A percentile compares a stretch with the other conserved stretches of the same genome.
Evolutionary conservation across 2,888 invertebrate species (phyloP).

Genomic region (Parasteatoda lunata): DNA sequence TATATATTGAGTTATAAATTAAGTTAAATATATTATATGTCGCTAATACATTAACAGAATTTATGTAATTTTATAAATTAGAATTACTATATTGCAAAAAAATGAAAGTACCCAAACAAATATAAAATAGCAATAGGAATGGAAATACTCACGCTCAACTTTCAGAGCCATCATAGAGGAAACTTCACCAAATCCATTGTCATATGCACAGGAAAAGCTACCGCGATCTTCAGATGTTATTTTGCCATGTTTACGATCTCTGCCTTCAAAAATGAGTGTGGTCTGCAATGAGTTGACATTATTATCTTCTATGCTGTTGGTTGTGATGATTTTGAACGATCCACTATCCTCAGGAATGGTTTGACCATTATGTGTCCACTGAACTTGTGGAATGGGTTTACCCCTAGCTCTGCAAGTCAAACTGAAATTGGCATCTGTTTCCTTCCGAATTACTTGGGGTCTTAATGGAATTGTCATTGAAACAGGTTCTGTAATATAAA

Average conservation of each 20-base stretch:
- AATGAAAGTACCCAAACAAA: too few species aligned
- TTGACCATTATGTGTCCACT: conserved; percentile 84
- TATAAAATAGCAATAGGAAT: too few species aligned
- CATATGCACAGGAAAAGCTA: conserved; percentile 89
- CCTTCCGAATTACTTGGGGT: conserved; percentile 75
- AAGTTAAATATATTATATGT: too few species aligned
- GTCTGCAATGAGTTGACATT: conserved; percentile 88
- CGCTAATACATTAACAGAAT: too few species aligned
- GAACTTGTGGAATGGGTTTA: conserved; percentile 87
- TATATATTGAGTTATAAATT: too few species aligned
- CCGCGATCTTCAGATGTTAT: conserved; percentile 84
- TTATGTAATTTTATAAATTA: too few species aligned
- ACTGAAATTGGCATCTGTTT: conserved; percentile 85
- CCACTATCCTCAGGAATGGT: conserved; percentile 73
- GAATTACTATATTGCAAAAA: too few species aligned
- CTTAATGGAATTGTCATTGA: conserved; percentile 86
- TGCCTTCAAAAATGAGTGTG: conserved; percentile 86
- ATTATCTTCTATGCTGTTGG: conserved; percentile 83
- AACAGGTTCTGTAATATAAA: conserved; percentile 81
- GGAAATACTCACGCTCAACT: conserved; percentile 80
- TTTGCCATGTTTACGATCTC: conserved; percentile 77
- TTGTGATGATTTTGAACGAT: conserved; percentile 87
- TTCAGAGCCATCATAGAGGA: conserved; percentile 88
- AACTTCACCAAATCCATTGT: conserved; percentile 91
- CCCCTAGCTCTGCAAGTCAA: conserved; percentile 90